Evolutionary conservation across 2,888 invertebrate species (phyloP), one percentile per base, ranked within the genome.

Genomic region (Drosophila greeni): DNA sequence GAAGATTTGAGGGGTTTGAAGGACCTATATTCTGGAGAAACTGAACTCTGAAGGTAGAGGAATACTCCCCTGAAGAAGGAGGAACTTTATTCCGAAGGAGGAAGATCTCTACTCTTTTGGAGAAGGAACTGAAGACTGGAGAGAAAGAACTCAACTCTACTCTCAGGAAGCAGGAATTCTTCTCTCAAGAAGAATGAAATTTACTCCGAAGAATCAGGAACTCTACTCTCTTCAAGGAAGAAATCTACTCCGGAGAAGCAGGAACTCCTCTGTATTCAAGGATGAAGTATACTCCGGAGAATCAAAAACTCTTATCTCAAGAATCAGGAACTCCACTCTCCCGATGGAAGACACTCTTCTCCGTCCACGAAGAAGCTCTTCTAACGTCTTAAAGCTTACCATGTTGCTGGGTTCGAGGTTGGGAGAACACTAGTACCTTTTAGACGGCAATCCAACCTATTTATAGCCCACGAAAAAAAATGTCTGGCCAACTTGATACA

Each of bases 391-490:
- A 5, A 6, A 45, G 73, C 83, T 72, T 55, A 83, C 83, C 83
- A 83, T 83, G 53, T 53, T 70, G 56, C 66, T 67, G 62, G 74
- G 66, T 73, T 74, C 70, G 68, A 70, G 62, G 24, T 68, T 57
- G 55, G 42, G 54, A 47, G 69, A 72, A 64, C 74, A 84, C 84
- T 84, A 75, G 82, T 60, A 39, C 43, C 59, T 70, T 58, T 12
- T 51, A 39, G 31, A 26, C 53, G 14, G 23, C 48, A 53, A 53
- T 59, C 60, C 71, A 71, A 64, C 73, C 58, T 82, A 82, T 82
- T 82, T 82, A 82, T 82, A 82, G 73, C 39, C 66, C 43, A 26
- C 34, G 12, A 49, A 39, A 49, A 42, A 49, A 49, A 42, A 49
- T 47, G 51, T 34, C 49, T 20, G 24, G 16, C 45, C 16, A 55